phyloP scores from a whole-genome alignment of 2,888 invertebrate genomes.

The Exocentrus adspersus region DNA sequence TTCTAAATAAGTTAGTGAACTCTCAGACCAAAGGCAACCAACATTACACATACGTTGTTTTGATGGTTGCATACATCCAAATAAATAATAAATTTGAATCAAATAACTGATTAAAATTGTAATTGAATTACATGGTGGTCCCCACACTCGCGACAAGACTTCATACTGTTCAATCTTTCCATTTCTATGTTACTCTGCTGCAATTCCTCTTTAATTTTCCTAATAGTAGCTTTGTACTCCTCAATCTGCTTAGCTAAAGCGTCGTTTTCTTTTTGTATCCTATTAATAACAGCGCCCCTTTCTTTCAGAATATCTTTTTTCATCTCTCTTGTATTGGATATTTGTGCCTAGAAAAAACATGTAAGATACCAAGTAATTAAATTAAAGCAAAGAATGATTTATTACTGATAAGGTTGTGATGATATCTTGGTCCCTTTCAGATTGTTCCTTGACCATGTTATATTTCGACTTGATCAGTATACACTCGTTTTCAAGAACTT shows the following conservation, averaged over 20 bases:
- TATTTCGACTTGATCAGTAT: constrained; percentile 69
- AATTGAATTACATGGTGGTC: background rate
- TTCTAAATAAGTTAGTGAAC: too few relatives aligned
- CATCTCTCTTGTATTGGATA: constrained; percentile 65
- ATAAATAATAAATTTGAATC: too few relatives aligned
- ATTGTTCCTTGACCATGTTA: constrained; percentile 71
- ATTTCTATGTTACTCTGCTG: constrained; percentile 65
- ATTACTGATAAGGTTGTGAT: constrained; percentile 71
- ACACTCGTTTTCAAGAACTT: constrained; percentile 74
- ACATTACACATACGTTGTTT: too few relatives aligned
- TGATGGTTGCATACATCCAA: too few relatives aligned
- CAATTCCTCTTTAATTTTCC: constrained; percentile 65
- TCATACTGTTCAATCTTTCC: constrained; percentile 26
- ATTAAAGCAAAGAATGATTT: background rate
- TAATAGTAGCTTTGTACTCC: constrained; percentile 66
- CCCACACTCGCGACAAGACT: background rate
- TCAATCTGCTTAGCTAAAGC: constrained; percentile 56
- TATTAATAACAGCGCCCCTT: constrained; percentile 65
- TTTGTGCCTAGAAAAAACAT: constrained; percentile 64
- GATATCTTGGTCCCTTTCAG: constrained; percentile 71
- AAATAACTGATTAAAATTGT: background rate
- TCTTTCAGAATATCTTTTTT: constrained; percentile 65
- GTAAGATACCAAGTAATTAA: background rate
- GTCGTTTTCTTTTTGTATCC: constrained; percentile 59
- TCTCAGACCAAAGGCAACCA: too few relatives aligned